Conservation (phyloP, 2,888 invertebrate genomes). For the Aphidoletes aphidimyza region DNA sequence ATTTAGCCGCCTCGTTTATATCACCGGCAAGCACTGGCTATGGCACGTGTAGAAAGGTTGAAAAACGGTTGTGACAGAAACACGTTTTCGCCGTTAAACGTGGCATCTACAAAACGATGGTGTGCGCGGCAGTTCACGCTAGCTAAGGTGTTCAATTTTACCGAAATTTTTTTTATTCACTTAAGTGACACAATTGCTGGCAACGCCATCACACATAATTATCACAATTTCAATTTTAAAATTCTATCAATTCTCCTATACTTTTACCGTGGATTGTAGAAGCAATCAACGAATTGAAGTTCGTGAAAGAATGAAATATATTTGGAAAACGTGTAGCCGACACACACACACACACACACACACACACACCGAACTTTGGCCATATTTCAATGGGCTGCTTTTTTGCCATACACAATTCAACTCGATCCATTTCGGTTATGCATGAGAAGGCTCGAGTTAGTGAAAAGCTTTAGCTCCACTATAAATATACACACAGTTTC, state of each 20-base stretch:
- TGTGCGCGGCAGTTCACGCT: too few species aligned
- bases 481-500: too few species aligned
- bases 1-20: background rate
- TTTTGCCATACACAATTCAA: too few species aligned
- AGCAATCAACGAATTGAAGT: background rate
- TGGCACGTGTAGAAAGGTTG: background rate
- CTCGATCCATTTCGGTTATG: too few species aligned
- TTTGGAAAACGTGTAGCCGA: background rate
- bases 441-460: too few species aligned
- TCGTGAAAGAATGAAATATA: background rate
- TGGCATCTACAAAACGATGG: background rate
- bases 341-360: background rate
- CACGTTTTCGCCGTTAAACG: background rate
- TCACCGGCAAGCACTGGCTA: too few species aligned
- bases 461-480: too few species aligned
- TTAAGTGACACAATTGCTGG: background rate
- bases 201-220: background rate
- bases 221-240: slow-evolving; percentile 29
- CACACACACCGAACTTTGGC: too few species aligned
- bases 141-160: too few species aligned
- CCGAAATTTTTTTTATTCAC: background rate
- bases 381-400: too few species aligned
- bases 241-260: background rate
- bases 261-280: background rate
- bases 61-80: background rate